These are phyloP conservation scores for Bombus turneri DNA, from an alignment of 1,140 invertebrate species.

Conservation along the genomic window DNA sequence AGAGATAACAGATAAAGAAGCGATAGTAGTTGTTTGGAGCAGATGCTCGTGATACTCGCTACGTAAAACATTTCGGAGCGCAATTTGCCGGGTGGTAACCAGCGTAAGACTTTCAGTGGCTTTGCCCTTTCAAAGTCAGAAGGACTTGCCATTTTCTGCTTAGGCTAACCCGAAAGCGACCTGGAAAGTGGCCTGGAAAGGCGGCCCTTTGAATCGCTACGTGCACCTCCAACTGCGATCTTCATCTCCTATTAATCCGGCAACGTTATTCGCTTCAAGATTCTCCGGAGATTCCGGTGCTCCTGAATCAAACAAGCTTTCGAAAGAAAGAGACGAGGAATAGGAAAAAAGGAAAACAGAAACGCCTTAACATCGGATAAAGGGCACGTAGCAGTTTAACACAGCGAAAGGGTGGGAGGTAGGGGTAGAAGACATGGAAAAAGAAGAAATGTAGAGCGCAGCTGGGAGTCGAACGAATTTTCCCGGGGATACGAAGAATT, in stretches of 20 bases:
- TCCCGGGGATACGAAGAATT: neutral
- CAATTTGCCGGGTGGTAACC: slow-evolving; percentile 61
- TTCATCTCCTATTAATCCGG: slow-evolving; percentile 68
- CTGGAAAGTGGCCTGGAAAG: slow-evolving; percentile 28
- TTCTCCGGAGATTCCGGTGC: neutral
- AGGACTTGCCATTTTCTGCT: slow-evolving; percentile 74
- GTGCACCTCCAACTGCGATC: slow-evolving; percentile 39
- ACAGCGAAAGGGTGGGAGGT: neutral
- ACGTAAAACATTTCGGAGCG: slow-evolving; percentile 57
- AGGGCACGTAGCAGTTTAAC: slow-evolving; percentile 64
- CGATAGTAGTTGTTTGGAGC: neutral
- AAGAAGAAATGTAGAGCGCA: neutral
- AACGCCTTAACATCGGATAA: slow-evolving; percentile 42
- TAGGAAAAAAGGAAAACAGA: neutral
- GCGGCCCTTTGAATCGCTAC: slow-evolving; percentile 44
- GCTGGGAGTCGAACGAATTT: slow-evolving; percentile 19
- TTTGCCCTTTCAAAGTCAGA: slow-evolving; percentile 39
- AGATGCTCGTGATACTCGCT: neutral
- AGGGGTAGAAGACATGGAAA: no score
- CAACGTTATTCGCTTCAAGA: neutral
- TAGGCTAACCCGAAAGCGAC: slow-evolving; percentile 70
- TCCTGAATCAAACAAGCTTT: neutral
- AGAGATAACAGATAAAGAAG: neutral
- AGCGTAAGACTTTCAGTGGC: slow-evolving; percentile 36
- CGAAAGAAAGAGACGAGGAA: neutral